Evolutionary conservation across 2,113 vertebrate genomes (phyloP), one percentile per base, ranked within the genome.

Genomic region (Neodontobutis hainanensis): DNA sequence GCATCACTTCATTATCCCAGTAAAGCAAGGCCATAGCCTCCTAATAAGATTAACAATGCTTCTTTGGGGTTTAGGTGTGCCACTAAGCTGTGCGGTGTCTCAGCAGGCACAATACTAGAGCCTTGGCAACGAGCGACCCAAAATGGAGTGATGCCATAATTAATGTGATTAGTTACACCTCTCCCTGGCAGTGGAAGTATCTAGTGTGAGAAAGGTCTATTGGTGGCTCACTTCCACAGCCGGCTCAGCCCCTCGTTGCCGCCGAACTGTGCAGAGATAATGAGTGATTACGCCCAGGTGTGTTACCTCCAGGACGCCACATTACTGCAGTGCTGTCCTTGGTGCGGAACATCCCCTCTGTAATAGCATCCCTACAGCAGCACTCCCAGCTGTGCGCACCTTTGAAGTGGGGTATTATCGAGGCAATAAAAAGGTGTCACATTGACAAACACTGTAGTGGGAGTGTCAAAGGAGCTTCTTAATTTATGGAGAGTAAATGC

Each of bases 121-220:
- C 16, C 48, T 44, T 70, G 68, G 63, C 63, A 8, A 15, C 5
- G 15, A 45, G 15, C 34, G 16, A 6, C 15, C 38, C 12, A 8
- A 43, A 61, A 52, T 63, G 53, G 49, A 73, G 12, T 58, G 11
- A 38, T 58, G 45, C 56, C 8, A 44, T 73, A 82, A 75, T 73
- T 58, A 70, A 72, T 75, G 50, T 75, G 50, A 78, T 84, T 80
- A 59, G 53, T 48, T 45, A 67, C 73, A 84, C 65, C 74, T 73
- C 68, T 34, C 47, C 46, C 70, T 65, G 61, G 77, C 5, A 19
- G 27, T 34, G 32, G 49, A 47, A 64, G 14, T 19, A 16, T 49
- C 38, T 34, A 12, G 62, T 14, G 46, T 16, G 10, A 49, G 52
- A 40, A 35, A 57, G 43, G 48, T 61, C 38, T 34, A 8, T 40